Evolutionary conservation across 2,113 vertebrate genomes (phyloP).

Genomic region (Trogon melanurus): DNA sequence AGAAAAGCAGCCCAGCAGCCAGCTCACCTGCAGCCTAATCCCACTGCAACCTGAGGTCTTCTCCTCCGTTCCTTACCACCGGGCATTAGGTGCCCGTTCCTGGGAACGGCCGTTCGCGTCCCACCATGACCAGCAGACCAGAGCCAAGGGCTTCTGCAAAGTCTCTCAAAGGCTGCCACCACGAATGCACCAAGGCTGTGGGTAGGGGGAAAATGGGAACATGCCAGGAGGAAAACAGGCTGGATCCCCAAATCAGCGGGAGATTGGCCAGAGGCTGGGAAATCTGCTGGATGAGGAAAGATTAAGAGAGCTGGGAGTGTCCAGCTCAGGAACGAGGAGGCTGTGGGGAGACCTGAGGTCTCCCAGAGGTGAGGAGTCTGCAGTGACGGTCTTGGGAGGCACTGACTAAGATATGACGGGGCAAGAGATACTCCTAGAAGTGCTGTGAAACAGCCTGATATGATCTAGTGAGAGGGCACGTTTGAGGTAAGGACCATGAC

Average conservation of each 20-base stretch:
- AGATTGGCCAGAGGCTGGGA: neutral
- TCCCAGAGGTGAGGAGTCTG: neutral
- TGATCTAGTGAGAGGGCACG: neutral
- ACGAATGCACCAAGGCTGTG: neutral
- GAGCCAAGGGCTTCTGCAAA: neutral
- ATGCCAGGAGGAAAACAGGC: neutral
- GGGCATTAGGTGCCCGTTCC: neutral
- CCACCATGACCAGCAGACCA: neutral
- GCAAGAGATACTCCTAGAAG: neutral
- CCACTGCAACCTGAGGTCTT: neutral
- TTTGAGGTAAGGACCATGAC: neutral
- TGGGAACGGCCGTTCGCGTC: neutral
- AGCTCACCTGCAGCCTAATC: neutral
- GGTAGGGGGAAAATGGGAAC: neutral
- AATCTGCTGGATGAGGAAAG: neutral
- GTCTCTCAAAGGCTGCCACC: neutral
- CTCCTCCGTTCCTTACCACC: neutral
- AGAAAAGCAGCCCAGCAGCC: neutral
- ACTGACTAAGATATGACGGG: neutral
- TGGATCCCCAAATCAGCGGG: neutral
- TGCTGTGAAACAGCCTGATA: neutral
- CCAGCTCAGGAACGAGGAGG: neutral
- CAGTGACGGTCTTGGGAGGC: neutral
- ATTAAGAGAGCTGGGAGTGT: neutral
- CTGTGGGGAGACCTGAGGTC: neutral